Percentiles rank a stretch among this genome's conserved stretches.
Evolutionary conservation across 1,140 invertebrate species (phyloP).

Genomic region (Drosophila elegans): DNA sequence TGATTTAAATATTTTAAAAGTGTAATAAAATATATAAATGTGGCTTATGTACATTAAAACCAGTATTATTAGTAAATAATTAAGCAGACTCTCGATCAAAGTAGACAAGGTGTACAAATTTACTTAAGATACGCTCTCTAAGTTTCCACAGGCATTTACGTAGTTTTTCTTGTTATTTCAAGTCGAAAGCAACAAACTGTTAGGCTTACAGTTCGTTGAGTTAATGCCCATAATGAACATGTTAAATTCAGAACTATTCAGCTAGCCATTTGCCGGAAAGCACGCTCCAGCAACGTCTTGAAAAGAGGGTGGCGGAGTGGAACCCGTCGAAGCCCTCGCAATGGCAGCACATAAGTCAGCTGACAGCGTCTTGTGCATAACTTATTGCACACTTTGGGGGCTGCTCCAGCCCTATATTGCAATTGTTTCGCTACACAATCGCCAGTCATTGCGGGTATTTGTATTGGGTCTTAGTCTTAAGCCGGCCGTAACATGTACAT

Average conservation of each 20-base stretch:
- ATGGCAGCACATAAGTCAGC: conserved; percentile 25
- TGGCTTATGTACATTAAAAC: too few relatives aligned
- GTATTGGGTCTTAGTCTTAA: conserved; percentile 32
- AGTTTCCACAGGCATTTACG: too few relatives aligned
- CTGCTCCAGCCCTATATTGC: background rate
- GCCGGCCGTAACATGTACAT: conserved; percentile 13
- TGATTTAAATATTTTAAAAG: too few relatives aligned
- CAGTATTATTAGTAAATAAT: too few relatives aligned
- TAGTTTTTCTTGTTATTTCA: too few relatives aligned
- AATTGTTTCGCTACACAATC: conserved; percentile 37
- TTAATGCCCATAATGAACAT: background rate
- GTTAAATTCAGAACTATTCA: background rate
- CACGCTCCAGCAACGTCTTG: background rate
- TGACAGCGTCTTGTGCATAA: conserved; percentile 12
- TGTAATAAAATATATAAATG: too few relatives aligned
- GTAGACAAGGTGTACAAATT: too few relatives aligned
- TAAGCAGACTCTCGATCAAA: too few relatives aligned
- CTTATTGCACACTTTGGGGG: conserved; percentile 39
- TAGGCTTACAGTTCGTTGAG: too few relatives aligned
- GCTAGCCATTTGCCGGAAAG: background rate
- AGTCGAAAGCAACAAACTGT: too few relatives aligned
- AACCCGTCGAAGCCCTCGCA: background rate
- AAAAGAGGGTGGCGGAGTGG: background rate
- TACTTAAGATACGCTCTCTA: too few relatives aligned
- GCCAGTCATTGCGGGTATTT: conserved; percentile 27